These are phyloP conservation scores for Diplosoma virens DNA, from an alignment of 23 tunicate genomes.

Conservation along the genomic window DNA sequence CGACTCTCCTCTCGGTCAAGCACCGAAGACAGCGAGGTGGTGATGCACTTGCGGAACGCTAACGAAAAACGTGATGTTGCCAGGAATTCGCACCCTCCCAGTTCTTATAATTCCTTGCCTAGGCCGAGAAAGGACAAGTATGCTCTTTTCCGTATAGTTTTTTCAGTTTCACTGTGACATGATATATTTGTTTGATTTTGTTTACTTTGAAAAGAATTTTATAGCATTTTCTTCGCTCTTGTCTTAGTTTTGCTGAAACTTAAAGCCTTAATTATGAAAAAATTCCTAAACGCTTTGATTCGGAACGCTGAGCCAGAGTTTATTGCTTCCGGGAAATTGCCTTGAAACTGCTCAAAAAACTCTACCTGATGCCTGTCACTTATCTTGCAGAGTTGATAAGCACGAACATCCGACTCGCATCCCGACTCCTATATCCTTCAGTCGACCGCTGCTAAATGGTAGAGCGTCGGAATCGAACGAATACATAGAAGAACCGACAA, in stretches of 20 bases:
- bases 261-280: too few species aligned
- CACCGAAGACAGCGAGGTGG: conserved; percentile 44
- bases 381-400: neutral
- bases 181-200: neutral
- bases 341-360: too few species aligned
- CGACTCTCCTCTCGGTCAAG: neutral
- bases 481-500: neutral
- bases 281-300: too few species aligned
- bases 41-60: conserved; percentile 26
- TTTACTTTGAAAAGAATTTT: neutral
- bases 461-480: neutral
- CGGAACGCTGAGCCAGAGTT: too few species aligned
- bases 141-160: neutral
- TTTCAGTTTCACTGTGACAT: neutral
- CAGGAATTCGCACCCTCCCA: neutral
- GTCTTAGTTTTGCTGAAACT: neutral
- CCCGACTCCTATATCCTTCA: conserved; percentile 56
- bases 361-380: too few species aligned
- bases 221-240: neutral
- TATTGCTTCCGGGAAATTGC: too few species aligned
- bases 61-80: neutral
- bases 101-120: conserved; percentile 27
- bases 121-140: conserved; percentile 80
- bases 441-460: neutral
- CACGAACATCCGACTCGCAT: conserved; percentile 32